phyloP scores from a whole-genome alignment of 2,888 invertebrate species.

The Heliconius hortense region DNA sequence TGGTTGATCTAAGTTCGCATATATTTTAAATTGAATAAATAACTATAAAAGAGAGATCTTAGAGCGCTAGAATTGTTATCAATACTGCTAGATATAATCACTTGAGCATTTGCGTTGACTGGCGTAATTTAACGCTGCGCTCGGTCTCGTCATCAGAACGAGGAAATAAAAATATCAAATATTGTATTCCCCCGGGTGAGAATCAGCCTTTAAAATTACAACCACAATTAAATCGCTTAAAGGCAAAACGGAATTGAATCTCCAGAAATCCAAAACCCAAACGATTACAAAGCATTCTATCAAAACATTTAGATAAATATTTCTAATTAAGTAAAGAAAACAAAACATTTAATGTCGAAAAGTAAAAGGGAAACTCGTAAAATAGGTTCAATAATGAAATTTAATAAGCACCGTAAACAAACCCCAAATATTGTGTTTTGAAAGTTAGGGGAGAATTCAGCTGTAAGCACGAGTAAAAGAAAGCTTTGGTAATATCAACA shows the following conservation, averaged over 20 bases:
- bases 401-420: slow-evolving; percentile 29
- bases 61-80: too few relatives aligned
- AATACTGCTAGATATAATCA: too few relatives aligned
- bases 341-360: slow-evolving; percentile 21
- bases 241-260: neutral
- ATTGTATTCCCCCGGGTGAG: too few relatives aligned
- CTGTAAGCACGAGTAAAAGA: neutral
- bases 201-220: too few relatives aligned
- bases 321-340: slow-evolving; percentile 17
- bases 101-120: too few relatives aligned
- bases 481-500: slow-evolving; percentile 1
- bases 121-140: neutral
- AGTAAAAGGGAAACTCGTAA: slow-evolving; percentile 27
- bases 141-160: too few relatives aligned
- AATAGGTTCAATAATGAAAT: slow-evolving; percentile 33
- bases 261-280: neutral
- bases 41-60: too few relatives aligned
- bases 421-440: slow-evolving; percentile 19
- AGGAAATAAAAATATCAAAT: too few relatives aligned
- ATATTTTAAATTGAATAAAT: too few relatives aligned
- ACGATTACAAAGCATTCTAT: neutral
- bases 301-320: slow-evolving; percentile 2
- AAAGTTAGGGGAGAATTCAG: slow-evolving; percentile 23
- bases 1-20: too few relatives aligned
- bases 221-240: neutral